phyloP scores from a whole-genome alignment of 2,797 vertebrate genomes.

The Rhinatrema bivittatum region DNA sequence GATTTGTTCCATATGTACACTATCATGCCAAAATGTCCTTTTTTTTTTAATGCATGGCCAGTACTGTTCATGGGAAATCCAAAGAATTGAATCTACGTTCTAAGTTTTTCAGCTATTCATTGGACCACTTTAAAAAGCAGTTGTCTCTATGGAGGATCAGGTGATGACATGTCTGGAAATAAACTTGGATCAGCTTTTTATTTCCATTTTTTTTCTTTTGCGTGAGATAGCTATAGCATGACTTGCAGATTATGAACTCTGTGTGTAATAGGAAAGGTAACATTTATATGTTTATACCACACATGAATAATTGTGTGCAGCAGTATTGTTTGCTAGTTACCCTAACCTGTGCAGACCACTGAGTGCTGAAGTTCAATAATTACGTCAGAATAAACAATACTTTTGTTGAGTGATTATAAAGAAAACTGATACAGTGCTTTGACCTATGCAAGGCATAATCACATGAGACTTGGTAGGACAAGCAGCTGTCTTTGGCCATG shows the following conservation, averaged over 20 bases:
- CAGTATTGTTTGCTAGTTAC: conserved; percentile 19
- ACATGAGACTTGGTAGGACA: too few relatives aligned
- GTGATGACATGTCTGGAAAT: conserved; percentile 37
- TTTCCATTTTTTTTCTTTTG: conserved; percentile 34
- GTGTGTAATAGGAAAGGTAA: conserved; percentile 20
- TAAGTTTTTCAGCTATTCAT: conserved; percentile 36
- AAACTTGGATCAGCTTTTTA: conserved; percentile 27
- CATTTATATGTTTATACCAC: conserved; percentile 10
- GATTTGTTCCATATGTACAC: conserved; percentile 8
- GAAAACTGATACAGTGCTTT: too few relatives aligned
- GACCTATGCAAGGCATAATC: too few relatives aligned
- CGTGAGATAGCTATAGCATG: conserved; percentile 15
- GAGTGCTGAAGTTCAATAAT: conserved; percentile 12
- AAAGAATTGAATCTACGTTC: conserved; percentile 12
- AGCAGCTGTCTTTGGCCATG: too few relatives aligned
- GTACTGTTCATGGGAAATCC: conserved; percentile 24
- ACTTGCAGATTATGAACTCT: conserved; percentile 32
- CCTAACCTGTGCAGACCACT: conserved; percentile 16
- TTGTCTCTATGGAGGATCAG: conserved; percentile 27
- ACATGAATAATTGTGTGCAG: background rate
- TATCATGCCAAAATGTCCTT: conserved; percentile 15
- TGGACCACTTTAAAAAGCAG: conserved; percentile 34
- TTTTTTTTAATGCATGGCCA: conserved; percentile 4
- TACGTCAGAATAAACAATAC: too few relatives aligned
- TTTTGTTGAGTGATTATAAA: too few relatives aligned